Base-by-base conservation (phyloP, 2,888 invertebrate species). In the Carpatolechia fugitivella region DNA sequence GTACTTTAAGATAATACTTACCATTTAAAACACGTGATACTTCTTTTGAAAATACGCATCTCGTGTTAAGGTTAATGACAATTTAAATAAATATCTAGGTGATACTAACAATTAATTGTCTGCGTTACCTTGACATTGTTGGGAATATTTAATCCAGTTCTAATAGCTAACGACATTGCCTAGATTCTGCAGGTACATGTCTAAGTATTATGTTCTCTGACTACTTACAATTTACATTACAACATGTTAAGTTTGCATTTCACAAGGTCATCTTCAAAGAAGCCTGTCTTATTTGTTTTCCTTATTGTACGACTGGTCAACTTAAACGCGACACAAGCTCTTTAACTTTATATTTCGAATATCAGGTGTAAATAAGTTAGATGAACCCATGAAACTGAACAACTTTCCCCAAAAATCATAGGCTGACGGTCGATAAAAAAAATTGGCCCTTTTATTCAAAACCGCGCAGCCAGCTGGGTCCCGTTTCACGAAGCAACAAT, bases 61-160 rank as follows among this genome's bases (percentile, higher is more conserved):
- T 7, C 16, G 38, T 40, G 13, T 35, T 5, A 13, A 40, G 2
- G 14, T 40, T 16, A 8, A 16, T 7, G n/a, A 7, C n/a, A 16
- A 40, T 7, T 8, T 40, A 3, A 40, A 2, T 2, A 3, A 6
- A 14, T 10, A 36, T 36, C 7, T 36, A 36, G 36, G 36, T 36
- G 6, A 36, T 10, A n/a, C n/a, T n/a, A n/a, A n/a, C n/a, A 30
- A 14, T 0, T 4, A 48, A 16, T 48, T 48, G 11, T 18, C 16
- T 33, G 11, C 31, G 10, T 33, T 48, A 33, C 48, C 48, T 48
- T 48, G 48, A 48, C 48, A 48, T 35, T 11, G 16, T 30, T 41
- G 5, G 10, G 2, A 38, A n/a, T 29, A 35, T 11, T 5, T 35
- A 48, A 5, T 20, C 48, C 31, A 16, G 31, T 48, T 31, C 16